phyloP scores from a whole-genome alignment of 2,797 vertebrate genomes.

The Eupleurogrammus muticus region DNA sequence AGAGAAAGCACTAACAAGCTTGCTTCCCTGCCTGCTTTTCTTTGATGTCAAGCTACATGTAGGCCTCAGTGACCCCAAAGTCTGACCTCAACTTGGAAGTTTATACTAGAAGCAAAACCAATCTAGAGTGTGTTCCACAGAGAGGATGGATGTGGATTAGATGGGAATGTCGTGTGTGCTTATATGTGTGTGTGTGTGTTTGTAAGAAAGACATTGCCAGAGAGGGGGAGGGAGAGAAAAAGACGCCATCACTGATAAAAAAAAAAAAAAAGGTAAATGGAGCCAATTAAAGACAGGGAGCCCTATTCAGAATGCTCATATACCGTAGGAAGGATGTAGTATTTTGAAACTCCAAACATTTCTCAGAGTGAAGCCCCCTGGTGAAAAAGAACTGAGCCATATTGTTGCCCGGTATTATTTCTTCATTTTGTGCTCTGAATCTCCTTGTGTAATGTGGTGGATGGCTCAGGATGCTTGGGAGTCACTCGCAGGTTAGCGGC shows the following conservation, averaged over 20 bases:
- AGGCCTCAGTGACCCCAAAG: conserved; percentile 49
- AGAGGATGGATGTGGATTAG: conserved; percentile 67
- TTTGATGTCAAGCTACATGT: conserved; percentile 60
- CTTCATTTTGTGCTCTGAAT: conserved; percentile 65
- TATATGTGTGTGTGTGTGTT: conserved; percentile 18
- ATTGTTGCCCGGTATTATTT: conserved; percentile 70
- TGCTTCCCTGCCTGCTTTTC: conserved; percentile 14
- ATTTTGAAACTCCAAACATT: conserved; percentile 47
- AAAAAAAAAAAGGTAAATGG: conserved; percentile 39
- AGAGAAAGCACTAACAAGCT: conserved; percentile 23
- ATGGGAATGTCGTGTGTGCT: conserved; percentile 45
- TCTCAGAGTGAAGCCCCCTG: conserved; percentile 41
- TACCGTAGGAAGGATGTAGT: conserved; percentile 56
- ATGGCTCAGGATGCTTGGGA: conserved; percentile 52
- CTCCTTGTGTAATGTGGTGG: conserved; percentile 45
- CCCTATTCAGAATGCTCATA: conserved; percentile 58
- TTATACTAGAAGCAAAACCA: conserved; percentile 63
- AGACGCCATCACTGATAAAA: conserved; percentile 44
- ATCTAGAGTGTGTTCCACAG: conserved; percentile 36
- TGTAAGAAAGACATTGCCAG: conserved; percentile 9
- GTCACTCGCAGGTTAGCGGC: conserved; percentile 60
- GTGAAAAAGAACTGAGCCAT: conserved; percentile 64
- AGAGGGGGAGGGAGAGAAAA: conserved; percentile 1
- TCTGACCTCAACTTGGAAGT: conserved; percentile 68
- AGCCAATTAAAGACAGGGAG: conserved; percentile 59